Evolutionary conservation across 2,888 invertebrate genomes (phyloP).

Genomic region (Megalurothrips usitatus): DNA sequence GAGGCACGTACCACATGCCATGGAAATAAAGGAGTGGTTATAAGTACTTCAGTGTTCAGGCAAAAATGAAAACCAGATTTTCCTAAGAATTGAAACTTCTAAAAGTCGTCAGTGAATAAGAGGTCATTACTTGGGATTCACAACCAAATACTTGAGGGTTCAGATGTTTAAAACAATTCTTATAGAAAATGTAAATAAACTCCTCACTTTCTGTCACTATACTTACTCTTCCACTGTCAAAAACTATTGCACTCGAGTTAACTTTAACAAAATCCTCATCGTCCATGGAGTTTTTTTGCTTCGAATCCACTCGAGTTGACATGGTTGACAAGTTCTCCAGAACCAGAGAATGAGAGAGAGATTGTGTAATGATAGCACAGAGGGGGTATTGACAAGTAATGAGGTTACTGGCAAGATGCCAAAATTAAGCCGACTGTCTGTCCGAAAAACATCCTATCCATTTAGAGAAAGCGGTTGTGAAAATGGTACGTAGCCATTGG

Average conservation of each 20-base stretch:
- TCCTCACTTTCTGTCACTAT: not conserved
- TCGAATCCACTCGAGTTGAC: not conserved
- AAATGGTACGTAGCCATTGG: too few species aligned
- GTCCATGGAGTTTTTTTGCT: not conserved
- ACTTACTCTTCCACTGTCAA: constrained; percentile 14
- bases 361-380: constrained; percentile 11
- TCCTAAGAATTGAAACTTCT: not conserved
- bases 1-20: not conserved
- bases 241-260: not conserved
- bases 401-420: not conserved
- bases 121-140: not conserved
- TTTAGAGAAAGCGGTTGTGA: too few species aligned
- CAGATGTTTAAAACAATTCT: not conserved
- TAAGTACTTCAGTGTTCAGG: not conserved
- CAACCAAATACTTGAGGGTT: not conserved
- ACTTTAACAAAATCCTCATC: not conserved
- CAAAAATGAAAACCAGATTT: not conserved
- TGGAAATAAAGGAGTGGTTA: not conserved
- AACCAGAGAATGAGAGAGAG: not conserved
- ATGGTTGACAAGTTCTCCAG: not conserved
- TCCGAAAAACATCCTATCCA: too few species aligned
- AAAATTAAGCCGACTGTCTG: not conserved
- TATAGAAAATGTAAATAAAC: not conserved
- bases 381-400: not conserved
- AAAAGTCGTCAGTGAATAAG: not conserved